Percentiles rank a stretch among this genome's conserved stretches.
Conservation (phyloP, 2,888 invertebrate species). For the Nomada ruficornis region DNA sequence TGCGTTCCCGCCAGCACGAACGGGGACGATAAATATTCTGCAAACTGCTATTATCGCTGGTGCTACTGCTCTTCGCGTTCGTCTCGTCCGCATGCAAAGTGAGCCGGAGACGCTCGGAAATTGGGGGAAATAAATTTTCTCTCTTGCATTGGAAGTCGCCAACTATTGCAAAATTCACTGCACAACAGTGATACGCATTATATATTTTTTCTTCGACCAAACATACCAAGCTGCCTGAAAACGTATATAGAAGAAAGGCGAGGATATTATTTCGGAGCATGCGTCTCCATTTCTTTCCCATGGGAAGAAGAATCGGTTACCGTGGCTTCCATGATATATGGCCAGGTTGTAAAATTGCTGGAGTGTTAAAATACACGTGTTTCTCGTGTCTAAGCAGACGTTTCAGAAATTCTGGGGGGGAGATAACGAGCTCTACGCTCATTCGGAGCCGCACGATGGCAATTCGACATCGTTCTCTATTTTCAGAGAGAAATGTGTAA, state of each 20-base stretch:
- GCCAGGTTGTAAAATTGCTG: no score
- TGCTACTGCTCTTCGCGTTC: neutral
- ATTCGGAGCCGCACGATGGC: neutral
- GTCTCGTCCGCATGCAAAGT: constrained; percentile 16
- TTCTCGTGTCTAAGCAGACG: neutral
- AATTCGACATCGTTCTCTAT: neutral
- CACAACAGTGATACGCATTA: neutral
- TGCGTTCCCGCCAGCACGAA: neutral
- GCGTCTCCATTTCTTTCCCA: no score
- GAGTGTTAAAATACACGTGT: neutral
- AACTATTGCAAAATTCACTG: neutral
- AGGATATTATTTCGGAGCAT: no score
- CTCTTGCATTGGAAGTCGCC: neutral
- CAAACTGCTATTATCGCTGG: neutral
- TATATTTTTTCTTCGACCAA: neutral
- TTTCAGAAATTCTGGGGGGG: neutral
- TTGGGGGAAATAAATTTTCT: neutral
- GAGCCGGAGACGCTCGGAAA: neutral
- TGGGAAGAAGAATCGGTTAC: no score
- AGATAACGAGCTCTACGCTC: no score
- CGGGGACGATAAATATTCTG: constrained; percentile 31
- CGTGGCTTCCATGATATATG: no score
- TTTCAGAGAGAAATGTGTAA: no score
- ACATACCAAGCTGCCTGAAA: no score
- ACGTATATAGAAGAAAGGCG: no score